Base-by-base conservation (phyloP, 92 coral and sea anemone species). In the Epizoanthus rinbou region DNA sequence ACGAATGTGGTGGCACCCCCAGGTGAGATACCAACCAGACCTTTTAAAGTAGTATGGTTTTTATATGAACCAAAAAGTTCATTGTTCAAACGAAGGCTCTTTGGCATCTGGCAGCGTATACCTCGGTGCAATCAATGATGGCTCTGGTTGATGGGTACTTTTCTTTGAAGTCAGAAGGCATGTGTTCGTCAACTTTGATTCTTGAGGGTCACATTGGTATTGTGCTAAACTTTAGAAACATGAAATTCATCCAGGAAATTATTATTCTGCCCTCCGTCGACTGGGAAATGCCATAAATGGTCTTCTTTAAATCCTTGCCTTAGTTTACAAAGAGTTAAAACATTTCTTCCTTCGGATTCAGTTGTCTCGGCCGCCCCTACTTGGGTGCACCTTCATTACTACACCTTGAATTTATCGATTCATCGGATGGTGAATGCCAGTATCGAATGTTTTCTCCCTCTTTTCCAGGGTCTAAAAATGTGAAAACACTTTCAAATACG, bases 21-120 rank as follows among this genome's bases (percentile, higher is more conserved):
- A 63, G 93, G 93, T 22, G 93, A 62, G 22, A 90, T 90, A 15
- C 93, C 93, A 45, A 87, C 84, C 69, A 87, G 53, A 25, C 93
- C 70, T 65, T 90, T 90, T n/a, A 90, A 52, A 2, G 93, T 90
- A 2, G 86, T 64, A 54, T 89, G 87, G 72, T 86, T 82, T 66
- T 90, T 79, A 72, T 90, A 90, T 9, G 85, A 73, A 43, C 90
- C 87, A 73, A 86, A 90, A 5, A 90, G 84, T 31, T 86, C 86
- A 80, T 84, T 73, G 82, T 87, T 87, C 5, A 87, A 39, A 7
- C 37, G 90, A 21, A 90, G 85, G 78, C 93, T 90, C 43, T 81
- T 90, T 23, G 93, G 93, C 90, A 87, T 90, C 76, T 90, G 93
- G 52, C 93, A 83, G 39, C 75, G 54, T 7, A 35, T 35, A 90